A percentile compares a stretch with the other conserved stretches of the same genome.
Conservation (phyloP, 2,113 vertebrate species). For the Talpa occidentalis region DNA sequence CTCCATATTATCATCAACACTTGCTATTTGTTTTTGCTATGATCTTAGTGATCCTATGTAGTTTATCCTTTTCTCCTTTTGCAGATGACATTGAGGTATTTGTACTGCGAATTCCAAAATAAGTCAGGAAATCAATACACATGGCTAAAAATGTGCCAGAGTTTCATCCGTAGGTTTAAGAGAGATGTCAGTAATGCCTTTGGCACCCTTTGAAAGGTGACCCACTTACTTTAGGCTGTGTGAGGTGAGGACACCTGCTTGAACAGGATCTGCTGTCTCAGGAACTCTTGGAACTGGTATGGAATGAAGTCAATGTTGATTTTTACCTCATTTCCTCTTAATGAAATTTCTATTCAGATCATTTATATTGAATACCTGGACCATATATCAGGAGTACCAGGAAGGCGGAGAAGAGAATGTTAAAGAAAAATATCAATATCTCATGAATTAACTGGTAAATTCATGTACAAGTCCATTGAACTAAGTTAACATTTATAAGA, state of each 20-base stretch:
- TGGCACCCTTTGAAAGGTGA: background rate
- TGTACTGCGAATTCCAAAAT: background rate
- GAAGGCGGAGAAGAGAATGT: background rate
- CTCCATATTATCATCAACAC: background rate
- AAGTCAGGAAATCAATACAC: constrained; percentile 32
- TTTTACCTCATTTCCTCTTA: background rate
- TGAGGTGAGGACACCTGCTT: background rate
- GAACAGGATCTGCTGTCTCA: background rate
- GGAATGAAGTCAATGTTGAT: background rate
- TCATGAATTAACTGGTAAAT: background rate
- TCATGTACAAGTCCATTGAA: background rate
- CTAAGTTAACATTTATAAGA: background rate
- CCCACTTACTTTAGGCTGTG: background rate
- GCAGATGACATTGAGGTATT: background rate
- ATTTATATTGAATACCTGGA: background rate
- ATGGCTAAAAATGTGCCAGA: background rate
- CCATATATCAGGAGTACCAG: background rate
- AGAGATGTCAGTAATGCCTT: background rate
- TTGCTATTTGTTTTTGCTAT: background rate
- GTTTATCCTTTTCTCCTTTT: background rate
- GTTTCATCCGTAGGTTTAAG: background rate
- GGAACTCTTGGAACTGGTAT: background rate
- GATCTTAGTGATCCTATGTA: background rate
- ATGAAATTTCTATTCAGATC: background rate
- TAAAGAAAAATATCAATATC: background rate